Percentiles rank a stretch among this genome's conserved stretches.
These are phyloP conservation scores for Phortica magna DNA, from an alignment of 2,888 invertebrate genomes.

Conservation along the genomic window DNA sequence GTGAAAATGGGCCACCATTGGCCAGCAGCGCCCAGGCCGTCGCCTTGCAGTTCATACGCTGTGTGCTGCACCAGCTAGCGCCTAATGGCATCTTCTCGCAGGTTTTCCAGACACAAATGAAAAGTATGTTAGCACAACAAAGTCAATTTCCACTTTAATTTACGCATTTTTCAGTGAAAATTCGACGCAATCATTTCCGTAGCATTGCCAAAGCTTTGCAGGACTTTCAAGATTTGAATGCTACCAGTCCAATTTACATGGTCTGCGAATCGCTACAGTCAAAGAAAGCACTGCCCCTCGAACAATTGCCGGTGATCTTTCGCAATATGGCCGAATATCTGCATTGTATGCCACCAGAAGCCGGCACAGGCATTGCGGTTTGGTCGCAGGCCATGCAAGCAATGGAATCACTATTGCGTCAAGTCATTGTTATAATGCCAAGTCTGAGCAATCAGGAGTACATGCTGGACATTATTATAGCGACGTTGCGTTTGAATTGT, in stretches of 20 bases:
- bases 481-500: slow-evolving; percentile 90
- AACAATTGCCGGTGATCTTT: slow-evolving; percentile 87
- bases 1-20: slow-evolving; percentile 90
- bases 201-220: slow-evolving; percentile 95
- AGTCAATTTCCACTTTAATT: not conserved
- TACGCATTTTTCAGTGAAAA: slow-evolving; percentile 65
- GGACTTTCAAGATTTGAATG: slow-evolving; percentile 97
- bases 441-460: slow-evolving; percentile 85
- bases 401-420: slow-evolving; percentile 91
- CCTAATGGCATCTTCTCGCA: slow-evolving; percentile 98
- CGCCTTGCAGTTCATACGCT: slow-evolving; percentile 97
- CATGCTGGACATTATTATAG: slow-evolving; percentile 87
- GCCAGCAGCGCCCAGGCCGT: slow-evolving; percentile 97
- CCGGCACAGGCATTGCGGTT: slow-evolving; percentile 83
- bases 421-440: slow-evolving; percentile 84
- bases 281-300: slow-evolving; percentile 85
- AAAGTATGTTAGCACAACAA: slow-evolving; percentile 80
- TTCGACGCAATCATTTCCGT: slow-evolving; percentile 91
- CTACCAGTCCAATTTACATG: slow-evolving; percentile 94
- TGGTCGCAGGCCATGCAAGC: slow-evolving; percentile 91
- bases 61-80: slow-evolving; percentile 96
- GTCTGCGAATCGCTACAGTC: slow-evolving; percentile 87
- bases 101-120: slow-evolving; percentile 93
- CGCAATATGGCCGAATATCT: slow-evolving; percentile 96
- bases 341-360: slow-evolving; percentile 92